Evolutionary conservation across 2,113 vertebrate genomes (phyloP).

Genomic region (Alligator mississippiensis): DNA sequence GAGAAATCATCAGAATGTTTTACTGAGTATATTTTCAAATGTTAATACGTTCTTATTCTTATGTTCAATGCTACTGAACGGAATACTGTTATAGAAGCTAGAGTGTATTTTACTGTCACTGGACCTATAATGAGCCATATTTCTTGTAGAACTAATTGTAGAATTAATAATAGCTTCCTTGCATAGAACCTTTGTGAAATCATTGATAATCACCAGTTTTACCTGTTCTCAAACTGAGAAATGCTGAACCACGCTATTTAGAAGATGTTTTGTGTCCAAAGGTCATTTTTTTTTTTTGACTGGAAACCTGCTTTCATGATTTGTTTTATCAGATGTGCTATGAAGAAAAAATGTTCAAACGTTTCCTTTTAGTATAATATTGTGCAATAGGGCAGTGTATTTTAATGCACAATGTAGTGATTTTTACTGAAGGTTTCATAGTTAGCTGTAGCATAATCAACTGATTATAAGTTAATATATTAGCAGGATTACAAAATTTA

Average conservation of each 20-base stretch:
- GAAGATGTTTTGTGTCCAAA: background rate
- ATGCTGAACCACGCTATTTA: background rate
- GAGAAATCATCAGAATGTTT: background rate
- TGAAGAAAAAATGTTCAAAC: background rate
- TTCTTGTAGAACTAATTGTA: background rate
- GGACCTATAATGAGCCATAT: background rate
- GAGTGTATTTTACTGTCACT: background rate
- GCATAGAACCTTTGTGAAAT: background rate
- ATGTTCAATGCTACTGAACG: background rate
- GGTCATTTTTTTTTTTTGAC: background rate
- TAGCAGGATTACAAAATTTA: background rate
- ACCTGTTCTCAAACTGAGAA: background rate
- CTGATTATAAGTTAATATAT: background rate
- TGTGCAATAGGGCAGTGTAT: background rate
- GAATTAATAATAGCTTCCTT: background rate
- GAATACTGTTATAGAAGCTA: background rate
- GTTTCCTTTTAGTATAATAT: background rate
- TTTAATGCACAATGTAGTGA: slow-evolving; percentile 5
- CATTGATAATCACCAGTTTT: background rate
- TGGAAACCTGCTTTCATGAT: background rate
- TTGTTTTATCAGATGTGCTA: background rate
- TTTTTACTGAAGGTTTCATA: background rate
- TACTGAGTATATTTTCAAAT: background rate
- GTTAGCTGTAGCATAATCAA: background rate
- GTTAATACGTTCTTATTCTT: background rate